A percentile compares a stretch with the other conserved stretches of the same genome.
phyloP scores from a whole-genome alignment of 2,113 vertebrate genomes.

The Gallinago undulata region DNA sequence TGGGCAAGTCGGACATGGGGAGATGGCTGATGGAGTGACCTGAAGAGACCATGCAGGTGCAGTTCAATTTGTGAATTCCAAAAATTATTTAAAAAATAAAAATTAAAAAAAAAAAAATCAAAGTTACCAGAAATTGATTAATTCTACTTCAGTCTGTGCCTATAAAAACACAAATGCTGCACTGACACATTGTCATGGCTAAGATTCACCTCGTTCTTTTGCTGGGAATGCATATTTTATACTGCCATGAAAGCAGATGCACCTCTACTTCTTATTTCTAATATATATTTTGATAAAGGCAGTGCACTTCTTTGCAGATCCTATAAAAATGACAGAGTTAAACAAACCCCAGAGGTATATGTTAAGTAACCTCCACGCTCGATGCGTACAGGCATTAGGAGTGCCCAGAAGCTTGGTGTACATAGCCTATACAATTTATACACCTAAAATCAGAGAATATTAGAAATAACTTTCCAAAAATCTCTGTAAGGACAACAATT shows the following conservation, averaged over 20 bases:
- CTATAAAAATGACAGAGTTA: not conserved
- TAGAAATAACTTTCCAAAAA: not conserved
- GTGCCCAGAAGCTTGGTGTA: not conserved
- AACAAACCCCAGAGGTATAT: not conserved
- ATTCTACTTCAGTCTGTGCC: not conserved
- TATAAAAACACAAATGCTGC: not conserved
- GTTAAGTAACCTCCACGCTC: not conserved
- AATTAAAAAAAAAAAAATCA: not conserved
- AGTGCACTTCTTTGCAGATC: not conserved
- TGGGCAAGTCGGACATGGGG: not conserved
- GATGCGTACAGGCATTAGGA: fast-evolving
- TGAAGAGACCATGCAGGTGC: too few species aligned
- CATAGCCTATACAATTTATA: not conserved
- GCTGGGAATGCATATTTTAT: not conserved
- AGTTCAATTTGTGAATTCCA: too few species aligned
- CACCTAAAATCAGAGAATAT: not conserved
- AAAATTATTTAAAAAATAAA: not conserved
- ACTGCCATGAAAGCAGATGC: not conserved
- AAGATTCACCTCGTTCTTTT: not conserved
- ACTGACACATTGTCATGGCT: not conserved
- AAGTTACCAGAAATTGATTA: not conserved
- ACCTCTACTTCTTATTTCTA: not conserved
- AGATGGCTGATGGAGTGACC: too few species aligned
- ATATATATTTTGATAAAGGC: not conserved
- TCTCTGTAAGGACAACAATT: not conserved